Percentiles rank a stretch among this genome's conserved stretches.
These are phyloP conservation scores for Pangasius sanitwongsei DNA, from an alignment of 2,797 vertebrate species.

Conservation along the genomic window DNA sequence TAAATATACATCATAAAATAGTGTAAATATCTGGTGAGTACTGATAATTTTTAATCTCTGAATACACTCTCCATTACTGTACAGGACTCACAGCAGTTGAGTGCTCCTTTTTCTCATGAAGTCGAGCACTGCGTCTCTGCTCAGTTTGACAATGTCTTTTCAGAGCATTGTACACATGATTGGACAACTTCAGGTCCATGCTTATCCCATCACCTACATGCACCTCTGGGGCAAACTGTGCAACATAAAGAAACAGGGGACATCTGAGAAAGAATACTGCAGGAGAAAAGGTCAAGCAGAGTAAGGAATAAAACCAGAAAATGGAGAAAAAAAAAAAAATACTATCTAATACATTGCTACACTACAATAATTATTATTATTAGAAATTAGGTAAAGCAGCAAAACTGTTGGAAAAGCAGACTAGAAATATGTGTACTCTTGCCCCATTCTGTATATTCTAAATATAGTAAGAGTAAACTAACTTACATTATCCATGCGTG, in stretches of 20 bases:
- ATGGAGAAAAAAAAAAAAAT: too few relatives aligned
- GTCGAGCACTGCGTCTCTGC: conserved; percentile 87
- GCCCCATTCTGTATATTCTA: background rate
- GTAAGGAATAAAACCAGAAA: background rate
- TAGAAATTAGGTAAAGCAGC: background rate
- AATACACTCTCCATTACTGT: background rate
- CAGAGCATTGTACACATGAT: conserved; percentile 94
- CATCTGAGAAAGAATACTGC: background rate
- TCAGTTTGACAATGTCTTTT: conserved; percentile 93
- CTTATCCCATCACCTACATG: conserved; percentile 93
- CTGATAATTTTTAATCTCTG: too few relatives aligned
- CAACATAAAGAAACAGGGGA: background rate
- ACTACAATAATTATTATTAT: background rate
- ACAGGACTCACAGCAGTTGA: conserved; percentile 85
- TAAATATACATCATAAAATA: background rate
- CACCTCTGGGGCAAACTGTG: conserved; percentile 92
- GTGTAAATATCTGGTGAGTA: background rate
- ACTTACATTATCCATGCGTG: conserved; percentile 95
- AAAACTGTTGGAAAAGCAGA: background rate
- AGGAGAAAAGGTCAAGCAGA: too few relatives aligned
- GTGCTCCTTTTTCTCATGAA: conserved; percentile 98
- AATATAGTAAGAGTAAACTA: background rate
- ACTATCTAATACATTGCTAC: background rate
- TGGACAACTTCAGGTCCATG: conserved; percentile 96
- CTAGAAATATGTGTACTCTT: background rate